phyloP scores from a whole-genome alignment of 1,140 invertebrate genomes.

The Melipona quadrifasciata region DNA sequence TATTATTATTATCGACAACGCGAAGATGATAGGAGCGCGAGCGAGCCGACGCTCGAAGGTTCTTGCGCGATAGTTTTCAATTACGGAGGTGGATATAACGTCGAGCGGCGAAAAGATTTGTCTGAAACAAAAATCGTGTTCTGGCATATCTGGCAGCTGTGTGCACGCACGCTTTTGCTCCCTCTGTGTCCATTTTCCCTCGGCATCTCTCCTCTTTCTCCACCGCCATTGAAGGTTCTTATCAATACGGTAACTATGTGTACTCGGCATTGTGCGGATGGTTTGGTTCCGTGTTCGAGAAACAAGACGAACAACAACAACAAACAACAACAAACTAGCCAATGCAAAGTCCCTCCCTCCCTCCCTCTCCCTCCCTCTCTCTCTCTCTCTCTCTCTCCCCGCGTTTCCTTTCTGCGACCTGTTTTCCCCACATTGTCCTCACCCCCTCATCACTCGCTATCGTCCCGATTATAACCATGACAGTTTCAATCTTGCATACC shows the following conservation, averaged over 20 bases:
- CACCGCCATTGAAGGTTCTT: constrained; percentile 50
- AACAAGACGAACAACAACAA: constrained; percentile 65
- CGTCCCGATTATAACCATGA: constrained; percentile 63
- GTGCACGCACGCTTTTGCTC: neutral
- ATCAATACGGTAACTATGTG: constrained; percentile 60
- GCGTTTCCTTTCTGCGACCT: constrained; percentile 52
- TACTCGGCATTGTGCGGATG: constrained; percentile 57
- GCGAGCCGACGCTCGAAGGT: neutral
- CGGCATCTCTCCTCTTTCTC: constrained; percentile 25
- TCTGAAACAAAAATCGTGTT: constrained; percentile 1
- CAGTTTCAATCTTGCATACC: constrained; percentile 63
- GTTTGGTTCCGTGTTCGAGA: constrained; percentile 57
- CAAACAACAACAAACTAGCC: constrained; percentile 68
- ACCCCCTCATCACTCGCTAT: constrained; percentile 62
- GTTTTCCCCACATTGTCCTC: constrained; percentile 63
- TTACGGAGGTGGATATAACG: neutral
- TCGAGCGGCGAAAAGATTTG: neutral
- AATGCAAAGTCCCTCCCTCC: constrained; percentile 50
- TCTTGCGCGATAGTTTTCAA: neutral
- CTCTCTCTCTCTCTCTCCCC: neutral
- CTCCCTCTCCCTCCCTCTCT: too few relatives aligned
- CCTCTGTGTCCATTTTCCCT: constrained; percentile 24
- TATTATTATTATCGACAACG: neutral
- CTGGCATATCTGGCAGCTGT: neutral
- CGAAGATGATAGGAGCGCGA: neutral